These are phyloP conservation scores for Aphrophora alni DNA, from an alignment of 2,888 invertebrate species.

Conservation along the genomic window DNA sequence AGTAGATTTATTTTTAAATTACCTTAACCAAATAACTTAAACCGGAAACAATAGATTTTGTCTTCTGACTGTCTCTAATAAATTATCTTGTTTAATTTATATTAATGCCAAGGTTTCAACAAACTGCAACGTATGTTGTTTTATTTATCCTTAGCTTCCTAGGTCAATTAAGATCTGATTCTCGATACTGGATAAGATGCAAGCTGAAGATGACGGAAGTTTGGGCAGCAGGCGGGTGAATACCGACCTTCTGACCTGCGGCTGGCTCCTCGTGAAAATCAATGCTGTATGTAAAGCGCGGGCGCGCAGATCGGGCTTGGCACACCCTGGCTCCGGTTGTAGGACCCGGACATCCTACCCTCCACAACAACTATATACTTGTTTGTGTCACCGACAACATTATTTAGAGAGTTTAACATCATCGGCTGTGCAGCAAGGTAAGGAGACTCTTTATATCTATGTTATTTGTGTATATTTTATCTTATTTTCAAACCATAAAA, in stretches of 20 bases:
- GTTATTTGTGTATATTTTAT: too few relatives aligned
- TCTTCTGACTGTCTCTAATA: too few relatives aligned
- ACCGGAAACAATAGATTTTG: too few relatives aligned
- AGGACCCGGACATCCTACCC: not conserved
- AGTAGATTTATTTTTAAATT: too few relatives aligned
- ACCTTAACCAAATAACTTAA: too few relatives aligned
- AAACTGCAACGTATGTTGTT: too few relatives aligned
- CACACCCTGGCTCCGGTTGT: too few relatives aligned
- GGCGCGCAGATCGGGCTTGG: not conserved
- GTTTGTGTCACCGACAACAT: not conserved
- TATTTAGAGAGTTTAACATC: not conserved
- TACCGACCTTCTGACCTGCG: not conserved
- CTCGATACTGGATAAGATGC: not conserved
- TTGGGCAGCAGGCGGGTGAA: too few relatives aligned
- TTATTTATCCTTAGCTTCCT: not conserved
- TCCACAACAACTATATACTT: not conserved
- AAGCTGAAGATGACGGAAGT: not conserved
- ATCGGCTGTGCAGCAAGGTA: constrained; percentile 1
- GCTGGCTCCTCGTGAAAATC: not conserved
- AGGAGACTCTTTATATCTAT: too few relatives aligned
- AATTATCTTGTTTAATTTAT: too few relatives aligned
- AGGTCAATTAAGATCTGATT: not conserved
- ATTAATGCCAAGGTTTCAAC: too few relatives aligned
- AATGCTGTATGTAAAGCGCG: not conserved
- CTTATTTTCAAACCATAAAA: too few relatives aligned